Evolutionary conservation across 2,888 invertebrate genomes (phyloP).

Genomic region (Hipparchia semele): DNA sequence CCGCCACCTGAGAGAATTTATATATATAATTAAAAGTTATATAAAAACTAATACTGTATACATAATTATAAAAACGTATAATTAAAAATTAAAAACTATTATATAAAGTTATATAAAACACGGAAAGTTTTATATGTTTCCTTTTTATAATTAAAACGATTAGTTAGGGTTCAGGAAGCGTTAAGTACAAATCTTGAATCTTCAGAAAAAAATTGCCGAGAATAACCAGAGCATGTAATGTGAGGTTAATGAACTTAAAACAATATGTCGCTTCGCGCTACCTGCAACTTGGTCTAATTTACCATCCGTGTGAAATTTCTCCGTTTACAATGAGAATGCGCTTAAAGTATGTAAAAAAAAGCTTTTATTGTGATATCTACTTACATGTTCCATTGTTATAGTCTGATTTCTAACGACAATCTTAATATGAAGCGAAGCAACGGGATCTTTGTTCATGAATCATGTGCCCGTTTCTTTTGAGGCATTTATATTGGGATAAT

Average conservation of each 20-base stretch:
- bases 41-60: too few species aligned
- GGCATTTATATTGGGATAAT: not conserved
- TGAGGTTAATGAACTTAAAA: constrained; percentile 43
- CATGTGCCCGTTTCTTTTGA: not conserved
- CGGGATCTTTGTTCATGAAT: constrained; percentile 9
- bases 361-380: constrained; percentile 27
- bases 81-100: not conserved
- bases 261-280: constrained; percentile 42
- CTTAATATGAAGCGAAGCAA: constrained; percentile 4
- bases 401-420: constrained; percentile 27
- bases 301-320: constrained; percentile 68
- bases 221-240: constrained; percentile 37
- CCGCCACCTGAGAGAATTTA: not conserved
- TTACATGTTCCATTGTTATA: constrained; percentile 23
- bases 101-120: not conserved
- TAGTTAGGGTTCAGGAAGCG: not conserved
- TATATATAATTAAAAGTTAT: not conserved
- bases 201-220: constrained; percentile 8
- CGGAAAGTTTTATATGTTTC: not conserved
- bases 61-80: too few species aligned
- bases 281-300: constrained; percentile 48
- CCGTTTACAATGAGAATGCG: constrained; percentile 34
- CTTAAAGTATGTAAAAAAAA: constrained; percentile 28
- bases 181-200: not conserved
- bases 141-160: constrained; percentile 9